phyloP scores from a whole-genome alignment of 2,797 vertebrate species.

The Alcedo quadribrachys region DNA sequence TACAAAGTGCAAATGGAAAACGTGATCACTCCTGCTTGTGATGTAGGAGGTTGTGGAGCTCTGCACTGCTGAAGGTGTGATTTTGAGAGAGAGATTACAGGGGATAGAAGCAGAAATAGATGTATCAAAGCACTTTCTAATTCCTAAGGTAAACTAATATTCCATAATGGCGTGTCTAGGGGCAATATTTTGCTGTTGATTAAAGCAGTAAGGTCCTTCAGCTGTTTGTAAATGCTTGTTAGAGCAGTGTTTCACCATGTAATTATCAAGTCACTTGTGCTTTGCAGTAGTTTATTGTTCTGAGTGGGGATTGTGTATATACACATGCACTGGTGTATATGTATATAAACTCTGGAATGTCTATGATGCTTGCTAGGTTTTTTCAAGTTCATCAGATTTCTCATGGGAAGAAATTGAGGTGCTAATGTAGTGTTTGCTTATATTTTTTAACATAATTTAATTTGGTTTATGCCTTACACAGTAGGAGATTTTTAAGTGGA shows the following conservation, averaged over 20 bases:
- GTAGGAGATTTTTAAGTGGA: neutral
- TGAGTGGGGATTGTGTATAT: fast-evolving
- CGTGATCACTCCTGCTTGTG: neutral
- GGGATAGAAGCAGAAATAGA: neutral
- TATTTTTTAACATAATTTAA: neutral
- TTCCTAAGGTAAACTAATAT: neutral
- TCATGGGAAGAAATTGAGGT: neutral
- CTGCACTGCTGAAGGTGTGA: neutral
- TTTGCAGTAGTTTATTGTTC: neutral
- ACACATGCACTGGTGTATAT: fast-evolving
- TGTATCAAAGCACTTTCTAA: neutral
- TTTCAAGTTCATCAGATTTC: neutral
- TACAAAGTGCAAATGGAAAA: conserved; percentile 53
- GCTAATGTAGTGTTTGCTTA: neutral
- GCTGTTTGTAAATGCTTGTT: neutral
- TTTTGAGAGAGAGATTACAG: neutral
- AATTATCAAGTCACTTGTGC: neutral
- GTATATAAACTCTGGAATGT: neutral
- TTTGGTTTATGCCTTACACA: neutral
- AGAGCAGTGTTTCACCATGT: neutral
- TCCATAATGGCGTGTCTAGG: neutral
- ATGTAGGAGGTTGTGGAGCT: neutral
- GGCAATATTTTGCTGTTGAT: neutral
- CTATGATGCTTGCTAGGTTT: neutral
- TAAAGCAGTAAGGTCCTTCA: neutral